These are phyloP conservation scores for Hyperopisus bebe DNA, from an alignment of 2,113 vertebrate species.

Conservation along the genomic window DNA sequence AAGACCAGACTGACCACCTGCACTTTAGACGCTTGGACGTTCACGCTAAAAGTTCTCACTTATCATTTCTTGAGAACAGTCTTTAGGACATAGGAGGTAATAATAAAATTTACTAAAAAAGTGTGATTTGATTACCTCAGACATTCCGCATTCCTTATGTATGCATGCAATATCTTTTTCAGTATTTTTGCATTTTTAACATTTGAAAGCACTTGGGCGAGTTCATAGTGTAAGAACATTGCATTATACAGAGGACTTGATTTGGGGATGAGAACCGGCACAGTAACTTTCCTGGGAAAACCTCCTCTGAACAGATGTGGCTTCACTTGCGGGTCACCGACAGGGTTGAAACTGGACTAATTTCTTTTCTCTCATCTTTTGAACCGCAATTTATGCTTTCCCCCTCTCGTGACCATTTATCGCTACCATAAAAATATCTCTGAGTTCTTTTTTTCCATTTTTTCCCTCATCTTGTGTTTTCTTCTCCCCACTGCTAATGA, in stretches of 20 bases:
- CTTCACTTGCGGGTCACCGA: neutral
- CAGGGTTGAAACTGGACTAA: neutral
- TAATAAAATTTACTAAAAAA: neutral
- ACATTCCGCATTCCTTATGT: neutral
- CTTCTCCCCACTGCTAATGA: neutral
- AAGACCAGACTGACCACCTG: neutral
- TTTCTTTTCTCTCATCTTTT: neutral
- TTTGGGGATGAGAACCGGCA: neutral
- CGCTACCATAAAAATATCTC: neutral
- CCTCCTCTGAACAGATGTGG: neutral
- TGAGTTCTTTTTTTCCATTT: neutral
- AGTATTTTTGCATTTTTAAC: neutral
- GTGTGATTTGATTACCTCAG: neutral
- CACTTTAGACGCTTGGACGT: neutral
- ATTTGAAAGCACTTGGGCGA: neutral
- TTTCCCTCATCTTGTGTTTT: neutral
- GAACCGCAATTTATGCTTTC: neutral
- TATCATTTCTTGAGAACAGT: neutral
- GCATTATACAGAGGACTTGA: neutral
- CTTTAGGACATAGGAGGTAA: neutral
- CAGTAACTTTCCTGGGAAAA: neutral
- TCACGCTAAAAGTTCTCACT: neutral
- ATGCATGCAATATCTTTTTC: neutral
- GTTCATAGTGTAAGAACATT: neutral
- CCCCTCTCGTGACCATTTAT: neutral